These are phyloP conservation scores for Tachuris rubrigastra DNA, from an alignment of 2,113 vertebrate species.

Conservation along the genomic window DNA sequence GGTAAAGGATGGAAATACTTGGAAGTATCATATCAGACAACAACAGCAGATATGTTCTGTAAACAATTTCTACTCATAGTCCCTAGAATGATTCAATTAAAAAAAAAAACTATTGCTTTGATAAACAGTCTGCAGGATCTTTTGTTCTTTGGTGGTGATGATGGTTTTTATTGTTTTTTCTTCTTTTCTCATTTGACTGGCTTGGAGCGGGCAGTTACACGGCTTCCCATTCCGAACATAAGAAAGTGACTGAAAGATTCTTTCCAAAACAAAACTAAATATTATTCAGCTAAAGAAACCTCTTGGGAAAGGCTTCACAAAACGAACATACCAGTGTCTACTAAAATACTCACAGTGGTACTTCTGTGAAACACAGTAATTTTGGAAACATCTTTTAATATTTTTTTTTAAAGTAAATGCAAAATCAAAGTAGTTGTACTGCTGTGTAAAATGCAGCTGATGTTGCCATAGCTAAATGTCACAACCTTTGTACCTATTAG, in stretches of 20 bases:
- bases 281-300: not conserved
- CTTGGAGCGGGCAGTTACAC: not conserved
- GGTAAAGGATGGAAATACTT: not conserved
- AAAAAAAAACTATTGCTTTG: not conserved
- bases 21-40: not conserved
- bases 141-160: not conserved
- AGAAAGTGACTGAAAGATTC: not conserved
- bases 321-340: not conserved
- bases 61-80: not conserved
- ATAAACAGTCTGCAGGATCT: not conserved
- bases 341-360: not conserved
- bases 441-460: not conserved
- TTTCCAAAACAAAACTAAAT: not conserved
- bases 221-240: not conserved
- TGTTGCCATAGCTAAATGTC: not conserved
- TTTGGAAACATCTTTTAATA: not conserved
- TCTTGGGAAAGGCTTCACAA: not conserved
- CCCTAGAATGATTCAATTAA: not conserved
- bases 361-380: not conserved
- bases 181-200: not conserved
- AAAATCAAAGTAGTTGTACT: not conserved
- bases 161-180: not conserved
- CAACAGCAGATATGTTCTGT: not conserved
- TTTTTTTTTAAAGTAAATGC: not conserved
- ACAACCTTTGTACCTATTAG: not conserved